A percentile compares a stretch with the other conserved stretches of the same genome.
Conservation (phyloP, 2,888 invertebrate species). For the Nesidiocoris tenuis region DNA sequence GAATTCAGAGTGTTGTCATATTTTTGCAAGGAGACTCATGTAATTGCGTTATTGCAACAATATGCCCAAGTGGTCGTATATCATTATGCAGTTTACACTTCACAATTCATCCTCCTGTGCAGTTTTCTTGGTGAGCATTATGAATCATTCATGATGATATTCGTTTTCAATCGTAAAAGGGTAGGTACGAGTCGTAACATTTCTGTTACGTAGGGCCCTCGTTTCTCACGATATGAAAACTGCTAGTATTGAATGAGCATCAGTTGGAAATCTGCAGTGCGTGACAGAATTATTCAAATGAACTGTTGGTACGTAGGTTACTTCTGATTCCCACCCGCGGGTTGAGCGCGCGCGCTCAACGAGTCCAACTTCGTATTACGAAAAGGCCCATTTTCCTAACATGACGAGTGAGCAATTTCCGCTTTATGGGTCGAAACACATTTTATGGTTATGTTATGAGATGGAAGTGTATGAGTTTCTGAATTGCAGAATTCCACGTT, state of each 20-base stretch:
- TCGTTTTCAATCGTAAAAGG: neutral
- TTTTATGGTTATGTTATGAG: no score
- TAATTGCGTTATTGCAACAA: no score
- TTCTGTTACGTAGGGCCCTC: neutral
- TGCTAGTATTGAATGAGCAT: neutral
- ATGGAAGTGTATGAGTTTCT: no score
- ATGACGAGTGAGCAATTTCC: neutral
- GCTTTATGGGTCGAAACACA: no score
- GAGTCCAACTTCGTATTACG: neutral
- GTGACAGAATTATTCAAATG: neutral
- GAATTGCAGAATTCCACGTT: no score
- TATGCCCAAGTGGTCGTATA: no score
- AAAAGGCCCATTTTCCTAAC: neutral
- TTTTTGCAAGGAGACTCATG: no score
- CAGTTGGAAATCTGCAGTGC: neutral
- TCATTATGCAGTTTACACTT: no score
- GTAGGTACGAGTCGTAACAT: neutral
- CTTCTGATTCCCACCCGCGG: neutral
- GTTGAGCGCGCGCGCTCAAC: neutral
- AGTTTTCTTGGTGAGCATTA: no score
- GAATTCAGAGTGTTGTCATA: no score
- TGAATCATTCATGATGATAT: neutral
- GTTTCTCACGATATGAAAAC: neutral
- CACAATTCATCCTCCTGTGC: no score
- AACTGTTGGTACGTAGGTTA: neutral